Evolutionary conservation across 2,797 vertebrate species (phyloP), one percentile per base, ranked within the genome.

Genomic region (Kryptolebias ocellatus): DNA sequence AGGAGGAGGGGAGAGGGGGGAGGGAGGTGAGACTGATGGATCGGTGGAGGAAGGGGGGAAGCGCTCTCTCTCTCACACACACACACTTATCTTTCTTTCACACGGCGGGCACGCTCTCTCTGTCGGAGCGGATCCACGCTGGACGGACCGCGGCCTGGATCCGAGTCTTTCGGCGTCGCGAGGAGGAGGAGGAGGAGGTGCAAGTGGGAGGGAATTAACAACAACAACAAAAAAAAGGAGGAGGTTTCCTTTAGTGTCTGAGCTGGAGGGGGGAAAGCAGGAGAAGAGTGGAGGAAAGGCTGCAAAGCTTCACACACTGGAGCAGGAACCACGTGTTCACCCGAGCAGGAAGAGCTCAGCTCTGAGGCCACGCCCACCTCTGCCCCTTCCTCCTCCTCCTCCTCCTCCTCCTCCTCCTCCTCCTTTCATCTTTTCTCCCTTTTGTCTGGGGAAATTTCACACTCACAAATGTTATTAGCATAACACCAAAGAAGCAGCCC

Each of bases 241-340:
- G 11, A 34, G 71, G 60, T 66, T 57, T 47, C 74, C 65, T n/a
- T 70, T 49, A 27, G 76, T 28, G 46, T 63, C n/a, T 15, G 29
- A 10, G 60, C 3, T n/a, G 27, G 7, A 74, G 72, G 52, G 70
- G 54, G 66, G 68, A 17, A 31, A 62, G 46, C 39, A 18, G 60
- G 62, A 44, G 44, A 78, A 66, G 54, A 68, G 20, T 24, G 20
- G 20, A 24, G 72, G 64, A 20, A 64, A 70, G 68, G 75, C 72
- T 72, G 75, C 62, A 79, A 83, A 80, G 70, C 78, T 84, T 75
- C 78, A 73, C 80, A 68, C 81, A 50, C 74, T 87, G 87, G 31
- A 44, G 81, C 72, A 61, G 70, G 75, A 93, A 93, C 92, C 93
- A 94, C 94, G 94, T 94, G 94, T 72, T 79, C 90, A 79, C 3